Evolutionary conservation across 2,113 vertebrate genomes (phyloP).

Genomic region (Anas platyrhynchos): DNA sequence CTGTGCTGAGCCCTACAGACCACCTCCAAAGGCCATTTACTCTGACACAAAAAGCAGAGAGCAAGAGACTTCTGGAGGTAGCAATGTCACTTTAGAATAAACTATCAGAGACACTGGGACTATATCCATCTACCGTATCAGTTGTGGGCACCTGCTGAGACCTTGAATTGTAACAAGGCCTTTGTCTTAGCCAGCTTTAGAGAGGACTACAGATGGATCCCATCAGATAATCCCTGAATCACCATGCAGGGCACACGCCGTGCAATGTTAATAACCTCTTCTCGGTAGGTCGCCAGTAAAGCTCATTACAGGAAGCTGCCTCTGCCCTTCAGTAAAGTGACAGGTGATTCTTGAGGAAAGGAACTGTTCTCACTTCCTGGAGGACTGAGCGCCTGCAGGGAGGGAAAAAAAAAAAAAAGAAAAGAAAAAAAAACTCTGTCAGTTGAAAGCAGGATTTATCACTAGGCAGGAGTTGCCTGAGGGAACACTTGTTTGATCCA

Average conservation of each 20-base stretch:
- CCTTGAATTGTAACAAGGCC: background rate
- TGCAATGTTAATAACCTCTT: background rate
- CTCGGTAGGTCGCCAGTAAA: background rate
- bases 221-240: conserved; percentile 43
- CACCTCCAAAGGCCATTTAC: background rate
- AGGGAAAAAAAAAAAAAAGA: conserved; percentile 37
- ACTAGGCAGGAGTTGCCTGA: background rate
- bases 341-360: conserved; percentile 55
- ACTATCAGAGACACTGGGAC: background rate
- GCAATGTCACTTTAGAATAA: conserved; percentile 1
- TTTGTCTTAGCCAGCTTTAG: conserved; percentile 11
- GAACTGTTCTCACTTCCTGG: conserved; percentile 85
- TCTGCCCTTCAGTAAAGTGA: conserved; percentile 20
- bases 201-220: background rate
- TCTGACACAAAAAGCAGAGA: background rate
- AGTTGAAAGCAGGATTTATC: background rate
- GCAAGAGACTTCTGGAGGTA: background rate
- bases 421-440: conserved; percentile 19
- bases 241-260: rapidly evolving
- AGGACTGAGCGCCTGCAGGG: conserved; percentile 82
- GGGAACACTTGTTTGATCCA: conserved; percentile 3
- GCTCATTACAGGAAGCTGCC: conserved; percentile 83
- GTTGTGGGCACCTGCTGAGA: background rate
- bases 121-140: background rate
- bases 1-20: background rate